These are phyloP conservation scores for Crocidura indochinensis DNA, from an alignment of 2,797 vertebrate genomes.

Conservation along the genomic window DNA sequence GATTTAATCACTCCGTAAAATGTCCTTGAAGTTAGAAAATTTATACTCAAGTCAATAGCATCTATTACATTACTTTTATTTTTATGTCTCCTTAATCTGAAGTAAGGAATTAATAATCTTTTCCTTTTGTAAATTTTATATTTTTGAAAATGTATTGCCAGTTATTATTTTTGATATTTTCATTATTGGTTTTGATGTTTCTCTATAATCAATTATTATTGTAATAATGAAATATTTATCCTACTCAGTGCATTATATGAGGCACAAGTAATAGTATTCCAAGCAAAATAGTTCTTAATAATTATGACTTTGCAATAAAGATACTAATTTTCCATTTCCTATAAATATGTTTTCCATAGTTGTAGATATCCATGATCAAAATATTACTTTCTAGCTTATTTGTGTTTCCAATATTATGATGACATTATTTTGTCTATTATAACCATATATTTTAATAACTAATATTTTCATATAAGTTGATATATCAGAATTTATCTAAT, in stretches of 20 bases:
- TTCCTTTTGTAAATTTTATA: background rate
- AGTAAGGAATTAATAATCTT: background rate
- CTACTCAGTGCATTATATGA: background rate
- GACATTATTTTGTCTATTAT: background rate
- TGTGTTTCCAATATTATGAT: background rate
- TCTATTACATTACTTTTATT: background rate
- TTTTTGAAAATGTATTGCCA: background rate
- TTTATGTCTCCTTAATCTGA: background rate
- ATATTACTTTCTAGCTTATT: constrained; percentile 17
- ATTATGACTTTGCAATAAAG: background rate
- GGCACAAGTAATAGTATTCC: background rate
- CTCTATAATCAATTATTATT: background rate
- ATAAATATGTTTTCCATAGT: background rate
- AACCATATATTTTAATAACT: constrained; percentile 37
- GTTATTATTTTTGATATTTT: background rate
- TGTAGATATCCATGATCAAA: background rate
- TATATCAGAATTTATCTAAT: background rate
- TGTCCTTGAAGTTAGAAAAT: constrained; percentile 28
- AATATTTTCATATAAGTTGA: constrained; percentile 15
- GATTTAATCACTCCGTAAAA: background rate
- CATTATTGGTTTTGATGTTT: background rate
- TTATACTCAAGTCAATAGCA: background rate
- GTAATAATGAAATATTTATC: too few species aligned
- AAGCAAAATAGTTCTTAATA: background rate
- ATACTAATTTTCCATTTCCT: constrained; percentile 15